Evolutionary conservation across 2,113 vertebrate species (phyloP).

Genomic region (Ancistrus triradiatus): DNA sequence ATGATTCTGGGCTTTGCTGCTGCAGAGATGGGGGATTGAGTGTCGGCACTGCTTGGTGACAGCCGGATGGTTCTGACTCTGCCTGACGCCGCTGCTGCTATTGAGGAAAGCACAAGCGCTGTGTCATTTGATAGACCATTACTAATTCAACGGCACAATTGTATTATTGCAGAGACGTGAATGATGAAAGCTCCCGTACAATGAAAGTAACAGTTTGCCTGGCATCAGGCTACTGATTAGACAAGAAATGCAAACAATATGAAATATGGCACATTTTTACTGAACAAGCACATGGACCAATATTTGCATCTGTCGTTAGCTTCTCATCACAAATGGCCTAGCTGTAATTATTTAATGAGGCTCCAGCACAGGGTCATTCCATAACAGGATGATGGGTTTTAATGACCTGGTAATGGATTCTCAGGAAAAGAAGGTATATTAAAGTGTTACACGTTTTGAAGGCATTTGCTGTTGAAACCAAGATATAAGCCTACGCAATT

Average conservation of each 20-base stretch:
- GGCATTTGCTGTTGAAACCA: too few species aligned
- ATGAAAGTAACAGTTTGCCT: too few species aligned
- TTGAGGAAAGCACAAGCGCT: slow-evolving; percentile 25
- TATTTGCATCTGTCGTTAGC: not conserved
- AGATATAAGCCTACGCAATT: too few species aligned
- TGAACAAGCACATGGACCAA: not conserved
- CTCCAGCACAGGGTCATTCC: not conserved
- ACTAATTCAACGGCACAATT: slow-evolving; percentile 24
- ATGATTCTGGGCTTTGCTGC: slow-evolving; percentile 22
- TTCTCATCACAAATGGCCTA: slow-evolving; percentile 8
- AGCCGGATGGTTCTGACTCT: not conserved
- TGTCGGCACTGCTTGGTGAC: slow-evolving; percentile 14
- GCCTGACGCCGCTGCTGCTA: not conserved
- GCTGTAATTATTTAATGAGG: slow-evolving; percentile 27
- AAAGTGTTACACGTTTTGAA: too few species aligned
- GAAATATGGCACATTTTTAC: not conserved
- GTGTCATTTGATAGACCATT: slow-evolving; percentile 33
- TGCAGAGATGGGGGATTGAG: slow-evolving; percentile 5
- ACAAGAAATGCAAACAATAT: not conserved
- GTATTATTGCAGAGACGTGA: slow-evolving; percentile 21
- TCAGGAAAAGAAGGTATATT: not conserved
- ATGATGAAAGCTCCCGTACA: too few species aligned
- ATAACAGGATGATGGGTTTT: not conserved
- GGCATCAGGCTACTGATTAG: too few species aligned
- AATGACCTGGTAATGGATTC: not conserved